Percentiles rank a stretch among this genome's conserved stretches.
Evolutionary conservation across 2,888 invertebrate genomes (phyloP).

Genomic region (Prosopocoilus inquinatus): DNA sequence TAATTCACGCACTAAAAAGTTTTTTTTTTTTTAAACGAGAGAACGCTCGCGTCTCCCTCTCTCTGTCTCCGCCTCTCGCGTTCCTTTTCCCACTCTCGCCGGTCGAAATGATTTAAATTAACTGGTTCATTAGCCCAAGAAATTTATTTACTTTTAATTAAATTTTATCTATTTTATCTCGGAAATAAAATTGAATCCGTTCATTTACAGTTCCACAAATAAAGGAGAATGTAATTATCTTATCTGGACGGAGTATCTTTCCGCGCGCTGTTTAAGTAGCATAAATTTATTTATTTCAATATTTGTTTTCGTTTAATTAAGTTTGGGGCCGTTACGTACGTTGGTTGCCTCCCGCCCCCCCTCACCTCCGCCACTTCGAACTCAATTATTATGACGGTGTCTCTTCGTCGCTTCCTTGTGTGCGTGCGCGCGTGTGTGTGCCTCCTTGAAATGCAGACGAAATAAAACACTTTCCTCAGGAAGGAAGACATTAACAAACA

Average conservation of each 20-base stretch:
- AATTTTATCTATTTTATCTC: conserved; percentile 39
- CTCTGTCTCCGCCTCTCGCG: neutral
- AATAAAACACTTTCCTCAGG: too few relatives aligned
- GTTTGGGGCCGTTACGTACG: neutral
- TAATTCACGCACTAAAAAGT: conserved; percentile 12
- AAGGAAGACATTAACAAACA: too few relatives aligned
- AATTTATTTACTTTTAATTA: conserved; percentile 43
- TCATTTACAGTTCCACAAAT: conserved; percentile 35
- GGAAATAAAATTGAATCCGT: conserved; percentile 33
- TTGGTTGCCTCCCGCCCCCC: too few relatives aligned
- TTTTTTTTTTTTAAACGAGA: conserved; percentile 13
- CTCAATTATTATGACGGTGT: too few relatives aligned
- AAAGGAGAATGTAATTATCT: conserved; percentile 29
- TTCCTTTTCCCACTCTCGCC: neutral
- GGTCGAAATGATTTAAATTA: conserved; percentile 32
- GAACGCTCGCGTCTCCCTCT: conserved; percentile 9
- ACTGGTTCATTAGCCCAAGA: conserved; percentile 39
- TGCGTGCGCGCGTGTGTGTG: too few relatives aligned
- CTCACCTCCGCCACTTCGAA: too few relatives aligned
- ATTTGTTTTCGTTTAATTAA: conserved; percentile 7
- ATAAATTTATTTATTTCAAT: conserved; percentile 20
- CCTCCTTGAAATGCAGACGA: too few relatives aligned
- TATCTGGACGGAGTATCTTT: conserved; percentile 24
- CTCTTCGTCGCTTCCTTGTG: too few relatives aligned
- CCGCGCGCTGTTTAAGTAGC: conserved; percentile 16